These are phyloP conservation scores for Caloenas nicobarica DNA, from an alignment of 2,113 vertebrate species.

Conservation along the genomic window DNA sequence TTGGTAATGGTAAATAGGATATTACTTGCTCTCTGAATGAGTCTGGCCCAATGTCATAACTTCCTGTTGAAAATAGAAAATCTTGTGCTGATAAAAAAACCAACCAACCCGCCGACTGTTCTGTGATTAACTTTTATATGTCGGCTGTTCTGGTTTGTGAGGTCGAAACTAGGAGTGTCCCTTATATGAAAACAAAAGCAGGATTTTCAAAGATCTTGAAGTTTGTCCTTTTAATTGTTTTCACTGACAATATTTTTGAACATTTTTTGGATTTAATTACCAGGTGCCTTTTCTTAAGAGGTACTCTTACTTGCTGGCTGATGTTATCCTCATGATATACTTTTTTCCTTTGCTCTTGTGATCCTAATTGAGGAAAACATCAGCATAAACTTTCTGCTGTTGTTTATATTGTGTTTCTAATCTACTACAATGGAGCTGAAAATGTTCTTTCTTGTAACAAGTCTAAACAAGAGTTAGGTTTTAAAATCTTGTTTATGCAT, in stretches of 20 bases:
- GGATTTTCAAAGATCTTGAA: not conserved
- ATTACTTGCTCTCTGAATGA: not conserved
- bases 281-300: not conserved
- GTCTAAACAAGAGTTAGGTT: conserved; percentile 1
- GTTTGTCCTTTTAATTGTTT: not conserved
- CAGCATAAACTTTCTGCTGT: not conserved
- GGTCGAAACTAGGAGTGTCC: not conserved
- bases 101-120: not conserved
- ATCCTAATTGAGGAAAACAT: not conserved
- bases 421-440: not conserved
- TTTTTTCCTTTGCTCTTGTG: not conserved
- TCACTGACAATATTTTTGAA: not conserved
- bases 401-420: conserved; percentile 6
- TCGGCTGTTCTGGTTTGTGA: not conserved
- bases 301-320: not conserved
- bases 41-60: not conserved
- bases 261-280: not conserved
- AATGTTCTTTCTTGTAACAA: not conserved
- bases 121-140: not conserved
- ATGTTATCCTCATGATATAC: not conserved
- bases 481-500: not conserved
- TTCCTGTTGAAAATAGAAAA: not conserved
- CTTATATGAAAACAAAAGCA: not conserved
- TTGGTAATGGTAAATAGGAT: not conserved
- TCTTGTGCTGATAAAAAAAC: not conserved